Percentiles rank a stretch among this genome's conserved stretches.
phyloP scores from a whole-genome alignment of 2,797 vertebrate species.

The Allobates femoralis region DNA sequence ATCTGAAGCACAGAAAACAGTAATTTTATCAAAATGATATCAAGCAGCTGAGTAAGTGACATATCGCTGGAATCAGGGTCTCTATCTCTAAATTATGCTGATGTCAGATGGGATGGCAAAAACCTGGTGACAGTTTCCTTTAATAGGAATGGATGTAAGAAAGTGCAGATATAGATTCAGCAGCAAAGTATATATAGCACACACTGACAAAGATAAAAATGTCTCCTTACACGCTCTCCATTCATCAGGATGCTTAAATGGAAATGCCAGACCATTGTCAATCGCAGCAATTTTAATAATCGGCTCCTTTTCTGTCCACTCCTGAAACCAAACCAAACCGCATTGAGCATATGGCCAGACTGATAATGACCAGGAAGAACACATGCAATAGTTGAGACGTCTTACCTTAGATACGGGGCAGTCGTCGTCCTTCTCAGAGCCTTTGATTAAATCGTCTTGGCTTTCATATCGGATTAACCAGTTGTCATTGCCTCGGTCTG shows the following conservation, averaged over 20 bases:
- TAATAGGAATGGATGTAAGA: too few species aligned
- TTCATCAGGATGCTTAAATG: conserved; percentile 98
- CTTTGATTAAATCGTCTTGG: conserved; percentile 73
- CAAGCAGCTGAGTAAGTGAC: too few species aligned
- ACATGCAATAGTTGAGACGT: not conserved
- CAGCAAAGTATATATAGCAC: too few species aligned
- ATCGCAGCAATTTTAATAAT: conserved; percentile 95
- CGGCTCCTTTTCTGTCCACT: conserved; percentile 82
- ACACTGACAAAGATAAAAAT: not conserved
- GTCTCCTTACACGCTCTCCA: conserved; percentile 92
- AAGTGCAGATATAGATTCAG: too few species aligned
- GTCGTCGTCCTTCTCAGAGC: conserved; percentile 78
- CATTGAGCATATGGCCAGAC: not conserved
- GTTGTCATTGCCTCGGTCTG: conserved; percentile 98
- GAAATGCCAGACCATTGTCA: conserved; percentile 97
- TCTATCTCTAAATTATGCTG: too few species aligned
- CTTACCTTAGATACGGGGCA: conserved; percentile 35
- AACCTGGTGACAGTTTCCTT: too few species aligned
- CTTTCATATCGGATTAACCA: conserved; percentile 96
- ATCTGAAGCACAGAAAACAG: too few species aligned
- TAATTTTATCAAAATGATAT: too few species aligned
- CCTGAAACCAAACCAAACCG: conserved; percentile 50
- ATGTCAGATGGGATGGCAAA: too few species aligned
- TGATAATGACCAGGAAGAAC: not conserved
- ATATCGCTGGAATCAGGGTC: too few species aligned